Evolutionary conservation across 2,797 vertebrate species (phyloP).

Genomic region (Ceryle rudis): DNA sequence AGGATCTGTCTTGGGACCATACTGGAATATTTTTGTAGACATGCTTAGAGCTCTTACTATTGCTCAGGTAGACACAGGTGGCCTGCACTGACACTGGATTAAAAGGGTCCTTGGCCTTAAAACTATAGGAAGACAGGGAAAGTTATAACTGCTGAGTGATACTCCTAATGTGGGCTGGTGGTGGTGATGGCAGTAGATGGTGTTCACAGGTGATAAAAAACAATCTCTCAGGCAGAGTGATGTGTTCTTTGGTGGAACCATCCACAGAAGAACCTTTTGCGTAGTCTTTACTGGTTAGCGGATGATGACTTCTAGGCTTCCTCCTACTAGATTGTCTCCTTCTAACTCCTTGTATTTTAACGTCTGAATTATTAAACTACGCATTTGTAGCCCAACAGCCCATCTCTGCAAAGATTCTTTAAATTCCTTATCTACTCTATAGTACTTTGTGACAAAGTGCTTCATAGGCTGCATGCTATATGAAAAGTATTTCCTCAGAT

Average conservation of each 20-base stretch:
- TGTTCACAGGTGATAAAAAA: not conserved
- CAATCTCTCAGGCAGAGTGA: not conserved
- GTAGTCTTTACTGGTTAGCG: not conserved
- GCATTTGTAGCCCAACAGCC: not conserved
- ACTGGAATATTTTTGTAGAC: not conserved
- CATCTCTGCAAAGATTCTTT: not conserved
- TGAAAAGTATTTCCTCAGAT: not conserved
- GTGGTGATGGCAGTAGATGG: not conserved
- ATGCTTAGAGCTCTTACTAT: not conserved
- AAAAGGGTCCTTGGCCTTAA: not conserved
- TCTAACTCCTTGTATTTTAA: not conserved
- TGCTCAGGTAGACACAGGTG: not conserved
- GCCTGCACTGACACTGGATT: not conserved
- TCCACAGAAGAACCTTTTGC: not conserved
- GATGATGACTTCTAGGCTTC: not conserved
- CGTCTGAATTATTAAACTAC: not conserved
- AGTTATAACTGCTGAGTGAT: not conserved
- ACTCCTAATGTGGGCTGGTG: not conserved
- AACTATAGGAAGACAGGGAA: not conserved
- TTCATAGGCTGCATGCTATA: not conserved
- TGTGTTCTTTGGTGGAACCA: not conserved
- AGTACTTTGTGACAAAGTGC: not conserved
- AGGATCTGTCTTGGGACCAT: not conserved
- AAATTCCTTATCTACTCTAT: not conserved
- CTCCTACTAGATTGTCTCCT: not conserved